Evolutionary conservation across 2,797 vertebrate genomes (phyloP).

Genomic region (Moxostoma hubbsi): DNA sequence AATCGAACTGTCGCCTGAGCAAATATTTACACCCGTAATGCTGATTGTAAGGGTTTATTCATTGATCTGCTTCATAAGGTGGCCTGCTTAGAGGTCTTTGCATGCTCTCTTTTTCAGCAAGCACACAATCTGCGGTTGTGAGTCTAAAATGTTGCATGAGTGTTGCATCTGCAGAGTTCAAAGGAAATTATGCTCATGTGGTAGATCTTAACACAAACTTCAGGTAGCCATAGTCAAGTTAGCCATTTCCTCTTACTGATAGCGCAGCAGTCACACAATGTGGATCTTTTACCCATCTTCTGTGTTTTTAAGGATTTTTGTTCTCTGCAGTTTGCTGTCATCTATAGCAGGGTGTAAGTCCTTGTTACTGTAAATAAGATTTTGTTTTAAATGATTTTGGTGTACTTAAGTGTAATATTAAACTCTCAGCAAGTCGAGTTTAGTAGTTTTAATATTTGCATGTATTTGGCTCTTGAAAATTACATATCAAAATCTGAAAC

Average conservation of each 20-base stretch:
- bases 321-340: not conserved
- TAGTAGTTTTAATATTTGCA: too few relatives aligned
- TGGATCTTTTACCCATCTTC: not conserved
- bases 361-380: not conserved
- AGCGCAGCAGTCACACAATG: slow-evolving; percentile 5
- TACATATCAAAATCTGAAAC: too few relatives aligned
- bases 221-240: not conserved
- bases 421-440: too few relatives aligned
- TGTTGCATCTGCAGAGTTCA: slow-evolving; percentile 2
- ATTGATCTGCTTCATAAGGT: too few relatives aligned
- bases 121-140: not conserved
- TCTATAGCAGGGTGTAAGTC: not conserved
- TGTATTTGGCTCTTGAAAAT: too few relatives aligned
- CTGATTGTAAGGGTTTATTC: not conserved
- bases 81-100: not conserved
- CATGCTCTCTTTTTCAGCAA: not conserved
- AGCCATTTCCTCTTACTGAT: slow-evolving; percentile 4
- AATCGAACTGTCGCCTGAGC: too few relatives aligned
- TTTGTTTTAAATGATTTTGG: not conserved
- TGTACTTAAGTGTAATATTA: too few relatives aligned
- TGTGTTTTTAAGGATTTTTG: not conserved
- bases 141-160: not conserved
- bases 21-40: too few relatives aligned
- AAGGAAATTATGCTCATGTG: slow-evolving; percentile 6
- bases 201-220: not conserved